Base-by-base conservation (phyloP, 1,140 invertebrate species). In the Caenorhabditis brenneri region DNA sequence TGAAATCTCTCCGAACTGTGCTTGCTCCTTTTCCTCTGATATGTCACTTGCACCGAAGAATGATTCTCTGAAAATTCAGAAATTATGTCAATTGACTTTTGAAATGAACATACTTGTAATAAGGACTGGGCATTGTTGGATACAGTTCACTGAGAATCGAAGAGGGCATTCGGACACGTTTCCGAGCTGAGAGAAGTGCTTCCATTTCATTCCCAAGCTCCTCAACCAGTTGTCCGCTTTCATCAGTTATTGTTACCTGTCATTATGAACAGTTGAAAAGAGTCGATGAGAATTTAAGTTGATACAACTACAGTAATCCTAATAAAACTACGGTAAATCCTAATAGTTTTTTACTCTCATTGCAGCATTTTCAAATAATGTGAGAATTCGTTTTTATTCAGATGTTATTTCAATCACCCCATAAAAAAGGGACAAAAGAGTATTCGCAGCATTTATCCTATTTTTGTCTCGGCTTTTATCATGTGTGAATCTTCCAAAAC, bases 111-210 rank as follows among this genome's bases (percentile, higher is more conserved):
- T 22, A 91, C 89, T 84, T 90, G 69, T 91, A 90, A 83, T 90
- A 90, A 4, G 89, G 89, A 51, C 80, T 84, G 12, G 89, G 90
- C 83, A 90, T 84, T 22, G 87, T 85, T 2, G 89, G 89, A 74
- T 90, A 90, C 27, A 90, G 69, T 78, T 90, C 89, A 53, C 83
- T 87, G 22, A 90, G 85, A 58, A 90, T 89, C 2, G 89, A 90
- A 29, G 88, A 89, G 5, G 89, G 89, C 89, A 90, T 90, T 79
- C 89, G 79, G 36, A 91, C 82, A 48, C 88, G 84, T 79, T 89
- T 91, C 79, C 87, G 90, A 46, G 85, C 49, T 27, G 86, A 83
- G 22, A 86, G 80, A 22, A 87, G 60, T 16, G 83, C 53, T 81
- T 88, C 87, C 46, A 84, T 81, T 65, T 89, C 87, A 15, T 74